phyloP scores from a whole-genome alignment of 2,113 vertebrate genomes.

The Mus spicilegus region DNA sequence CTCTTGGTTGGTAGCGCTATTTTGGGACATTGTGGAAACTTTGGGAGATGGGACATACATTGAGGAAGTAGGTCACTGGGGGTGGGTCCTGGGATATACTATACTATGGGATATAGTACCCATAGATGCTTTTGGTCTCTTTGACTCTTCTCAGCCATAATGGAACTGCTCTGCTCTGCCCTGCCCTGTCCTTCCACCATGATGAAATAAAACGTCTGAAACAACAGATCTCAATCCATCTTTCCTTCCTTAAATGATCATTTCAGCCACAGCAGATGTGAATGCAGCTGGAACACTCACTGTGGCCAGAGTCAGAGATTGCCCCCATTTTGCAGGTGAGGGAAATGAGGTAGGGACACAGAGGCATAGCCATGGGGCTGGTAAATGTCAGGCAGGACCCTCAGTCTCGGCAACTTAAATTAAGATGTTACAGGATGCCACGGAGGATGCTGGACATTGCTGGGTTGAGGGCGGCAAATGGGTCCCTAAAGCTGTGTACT shows the following conservation, averaged over 20 bases:
- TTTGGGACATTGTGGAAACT: neutral
- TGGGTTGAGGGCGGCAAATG: neutral
- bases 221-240: neutral
- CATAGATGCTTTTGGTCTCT: neutral
- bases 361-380: neutral
- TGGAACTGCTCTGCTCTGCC: neutral
- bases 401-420: neutral
- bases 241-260: neutral
- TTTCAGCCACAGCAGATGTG: neutral
- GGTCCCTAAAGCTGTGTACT: neutral
- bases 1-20: neutral
- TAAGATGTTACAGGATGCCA: neutral
- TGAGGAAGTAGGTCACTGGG: neutral
- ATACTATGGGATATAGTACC: too few species aligned
- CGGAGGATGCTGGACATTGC: neutral
- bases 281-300: neutral
- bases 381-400: fast-evolving
- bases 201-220: neutral
- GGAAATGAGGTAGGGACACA: neutral
- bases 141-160: neutral
- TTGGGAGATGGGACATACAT: neutral
- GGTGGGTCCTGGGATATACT: neutral
- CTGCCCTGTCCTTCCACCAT: neutral
- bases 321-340: neutral
- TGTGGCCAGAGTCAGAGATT: neutral